These are phyloP conservation scores for Achroia grisella DNA, from an alignment of 1,140 invertebrate species.

Conservation along the genomic window DNA sequence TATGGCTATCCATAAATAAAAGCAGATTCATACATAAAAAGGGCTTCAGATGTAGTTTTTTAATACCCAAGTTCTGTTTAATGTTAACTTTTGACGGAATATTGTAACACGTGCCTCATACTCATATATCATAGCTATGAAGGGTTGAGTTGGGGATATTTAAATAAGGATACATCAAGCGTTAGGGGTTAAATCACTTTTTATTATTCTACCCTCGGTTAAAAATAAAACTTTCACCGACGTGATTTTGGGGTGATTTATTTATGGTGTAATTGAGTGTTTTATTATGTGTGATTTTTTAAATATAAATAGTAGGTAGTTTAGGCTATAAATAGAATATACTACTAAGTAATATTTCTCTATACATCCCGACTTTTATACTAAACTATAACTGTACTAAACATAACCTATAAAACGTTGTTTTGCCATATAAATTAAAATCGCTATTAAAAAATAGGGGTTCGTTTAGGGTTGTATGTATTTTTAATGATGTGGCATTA, in stretches of 20 bases:
- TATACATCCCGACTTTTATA: too few species aligned
- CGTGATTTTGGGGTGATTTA: conserved; percentile 36
- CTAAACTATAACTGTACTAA: too few species aligned
- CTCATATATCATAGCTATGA: conserved; percentile 37
- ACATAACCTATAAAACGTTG: too few species aligned
- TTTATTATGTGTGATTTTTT: conserved; percentile 22
- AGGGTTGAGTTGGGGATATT: conserved; percentile 20
- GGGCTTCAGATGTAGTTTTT: not conserved
- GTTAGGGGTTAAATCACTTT: conserved; percentile 21
- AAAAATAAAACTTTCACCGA: conserved; percentile 51
- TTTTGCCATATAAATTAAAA: too few species aligned
- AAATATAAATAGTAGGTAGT: conserved; percentile 25
- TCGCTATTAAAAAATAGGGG: too few species aligned
- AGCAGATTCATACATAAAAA: conserved; percentile 10
- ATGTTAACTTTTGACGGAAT: conserved; percentile 35
- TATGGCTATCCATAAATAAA: conserved; percentile 21
- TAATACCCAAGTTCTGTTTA: conserved; percentile 27
- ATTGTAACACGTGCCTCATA: conserved; percentile 38
- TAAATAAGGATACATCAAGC: conserved; percentile 42
- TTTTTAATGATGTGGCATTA: too few species aligned
- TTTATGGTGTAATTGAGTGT: conserved; percentile 23
- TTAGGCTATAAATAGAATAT: conserved; percentile 6
- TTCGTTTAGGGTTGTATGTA: too few species aligned
- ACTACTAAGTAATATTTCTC: too few species aligned
- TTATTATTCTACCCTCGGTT: conserved; percentile 33